These are phyloP conservation scores for Zaprionus ghesquierei DNA, from an alignment of 1,140 invertebrate genomes.

Conservation along the genomic window DNA sequence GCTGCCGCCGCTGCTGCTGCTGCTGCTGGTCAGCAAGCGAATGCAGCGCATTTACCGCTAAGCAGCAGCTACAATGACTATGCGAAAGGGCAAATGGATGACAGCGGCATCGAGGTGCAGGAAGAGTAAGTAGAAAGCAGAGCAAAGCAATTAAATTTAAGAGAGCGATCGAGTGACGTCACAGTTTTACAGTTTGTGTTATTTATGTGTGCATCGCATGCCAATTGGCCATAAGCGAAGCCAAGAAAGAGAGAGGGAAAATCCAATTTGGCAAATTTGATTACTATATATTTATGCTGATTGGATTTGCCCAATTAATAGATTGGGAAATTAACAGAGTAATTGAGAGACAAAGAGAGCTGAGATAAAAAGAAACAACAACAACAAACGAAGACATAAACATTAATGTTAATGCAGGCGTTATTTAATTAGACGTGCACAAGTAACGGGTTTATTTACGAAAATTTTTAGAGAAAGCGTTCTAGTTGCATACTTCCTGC, in stretches of 20 bases:
- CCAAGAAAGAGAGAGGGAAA: neutral
- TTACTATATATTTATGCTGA: neutral
- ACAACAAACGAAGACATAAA: no score
- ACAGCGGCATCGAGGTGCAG: constrained; percentile 82
- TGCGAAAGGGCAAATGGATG: constrained; percentile 69
- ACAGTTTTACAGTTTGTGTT: constrained; percentile 70
- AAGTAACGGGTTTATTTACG: no score
- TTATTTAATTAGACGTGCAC: neutral
- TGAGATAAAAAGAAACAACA: no score
- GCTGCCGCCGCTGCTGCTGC: constrained; percentile 50
- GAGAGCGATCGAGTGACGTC: neutral
- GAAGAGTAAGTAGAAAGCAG: constrained; percentile 85
- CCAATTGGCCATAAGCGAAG: neutral
- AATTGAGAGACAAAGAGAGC: neutral
- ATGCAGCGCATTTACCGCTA: constrained; percentile 50
- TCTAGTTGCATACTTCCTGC: neutral
- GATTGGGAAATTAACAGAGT: neutral
- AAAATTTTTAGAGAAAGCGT: neutral
- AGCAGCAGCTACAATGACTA: constrained; percentile 46
- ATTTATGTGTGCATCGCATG: constrained; percentile 13
- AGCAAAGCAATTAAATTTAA: no score
- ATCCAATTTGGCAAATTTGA: constrained; percentile 6
- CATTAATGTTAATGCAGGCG: no score
- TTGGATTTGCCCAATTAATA: neutral
- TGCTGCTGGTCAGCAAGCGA: constrained; percentile 12